These are phyloP conservation scores for Trachelus iudaicus DNA, from an alignment of 2,888 invertebrate species.

Conservation along the genomic window DNA sequence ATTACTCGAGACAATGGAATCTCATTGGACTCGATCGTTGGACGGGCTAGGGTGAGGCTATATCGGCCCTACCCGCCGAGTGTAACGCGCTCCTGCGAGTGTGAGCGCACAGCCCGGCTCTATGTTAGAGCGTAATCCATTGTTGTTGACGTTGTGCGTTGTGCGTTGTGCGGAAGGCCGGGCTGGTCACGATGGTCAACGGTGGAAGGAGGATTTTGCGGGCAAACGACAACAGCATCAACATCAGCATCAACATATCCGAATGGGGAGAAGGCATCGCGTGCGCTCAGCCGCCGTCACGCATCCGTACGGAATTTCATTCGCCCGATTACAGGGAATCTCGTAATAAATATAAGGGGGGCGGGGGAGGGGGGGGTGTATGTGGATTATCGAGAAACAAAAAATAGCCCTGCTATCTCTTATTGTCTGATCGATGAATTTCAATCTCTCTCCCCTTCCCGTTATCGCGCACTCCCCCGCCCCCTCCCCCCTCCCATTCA, in stretches of 20 bases:
- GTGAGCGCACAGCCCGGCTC: constrained; percentile 40
- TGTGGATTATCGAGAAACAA: too few relatives aligned
- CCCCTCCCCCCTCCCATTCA: neutral
- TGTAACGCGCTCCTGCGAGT: constrained; percentile 20
- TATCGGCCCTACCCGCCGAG: constrained; percentile 33
- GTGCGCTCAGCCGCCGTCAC: neutral
- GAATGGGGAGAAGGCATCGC: neutral
- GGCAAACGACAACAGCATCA: neutral
- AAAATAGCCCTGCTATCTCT: neutral
- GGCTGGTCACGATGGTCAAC: neutral
- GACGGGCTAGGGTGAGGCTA: constrained; percentile 48
- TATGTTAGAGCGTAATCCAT: constrained; percentile 62
- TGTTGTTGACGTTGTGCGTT: constrained; percentile 65
- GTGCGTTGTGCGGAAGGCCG: constrained; percentile 52
- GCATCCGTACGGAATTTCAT: neutral
- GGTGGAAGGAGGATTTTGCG: neutral
- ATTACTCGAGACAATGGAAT: constrained; percentile 67
- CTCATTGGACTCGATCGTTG: constrained; percentile 66
- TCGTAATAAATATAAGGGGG: neutral
- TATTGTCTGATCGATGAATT: neutral
- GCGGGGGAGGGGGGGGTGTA: too few relatives aligned
- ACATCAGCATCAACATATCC: neutral
- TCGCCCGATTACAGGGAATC: neutral
- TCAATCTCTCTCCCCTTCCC: neutral
- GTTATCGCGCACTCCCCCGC: neutral